phyloP scores from a whole-genome alignment of 1,140 invertebrate species.

The Centruroides sculpturatus region DNA sequence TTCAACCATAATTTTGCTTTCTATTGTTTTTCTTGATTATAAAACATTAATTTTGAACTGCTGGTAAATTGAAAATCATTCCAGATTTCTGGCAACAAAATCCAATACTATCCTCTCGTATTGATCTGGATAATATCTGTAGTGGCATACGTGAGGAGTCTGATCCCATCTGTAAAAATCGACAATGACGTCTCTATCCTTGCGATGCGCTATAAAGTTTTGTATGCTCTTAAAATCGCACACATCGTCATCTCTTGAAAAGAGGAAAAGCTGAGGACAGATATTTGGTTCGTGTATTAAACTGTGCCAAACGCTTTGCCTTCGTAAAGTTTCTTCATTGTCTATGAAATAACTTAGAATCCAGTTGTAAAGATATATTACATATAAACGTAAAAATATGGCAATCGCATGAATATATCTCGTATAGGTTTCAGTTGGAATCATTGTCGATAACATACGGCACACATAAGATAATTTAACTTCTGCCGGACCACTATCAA shows the following conservation, averaged over 20 bases:
- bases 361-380: constrained; percentile 18
- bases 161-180: too few species aligned
- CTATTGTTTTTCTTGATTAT: too few species aligned
- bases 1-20: too few species aligned
- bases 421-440: constrained; percentile 15
- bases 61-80: too few species aligned
- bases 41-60: too few species aligned
- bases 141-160: too few species aligned
- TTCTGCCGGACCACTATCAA: constrained; percentile 56
- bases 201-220: constrained; percentile 31
- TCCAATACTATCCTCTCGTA: too few species aligned
- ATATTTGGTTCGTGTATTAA: constrained; percentile 33
- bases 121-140: too few species aligned
- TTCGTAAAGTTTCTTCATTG: constrained; percentile 29
- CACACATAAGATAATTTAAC: constrained; percentile 39
- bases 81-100: too few species aligned
- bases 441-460: constrained; percentile 42
- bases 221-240: constrained; percentile 36
- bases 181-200: constrained; percentile 42
- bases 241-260: constrained; percentile 48
- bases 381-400: constrained; percentile 17
- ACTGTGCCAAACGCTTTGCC: constrained; percentile 21
- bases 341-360: constrained; percentile 17
- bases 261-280: constrained; percentile 57
- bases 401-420: constrained; percentile 16